phyloP scores from a whole-genome alignment of 2,797 vertebrate genomes.

The Melopsittacus undulatus region DNA sequence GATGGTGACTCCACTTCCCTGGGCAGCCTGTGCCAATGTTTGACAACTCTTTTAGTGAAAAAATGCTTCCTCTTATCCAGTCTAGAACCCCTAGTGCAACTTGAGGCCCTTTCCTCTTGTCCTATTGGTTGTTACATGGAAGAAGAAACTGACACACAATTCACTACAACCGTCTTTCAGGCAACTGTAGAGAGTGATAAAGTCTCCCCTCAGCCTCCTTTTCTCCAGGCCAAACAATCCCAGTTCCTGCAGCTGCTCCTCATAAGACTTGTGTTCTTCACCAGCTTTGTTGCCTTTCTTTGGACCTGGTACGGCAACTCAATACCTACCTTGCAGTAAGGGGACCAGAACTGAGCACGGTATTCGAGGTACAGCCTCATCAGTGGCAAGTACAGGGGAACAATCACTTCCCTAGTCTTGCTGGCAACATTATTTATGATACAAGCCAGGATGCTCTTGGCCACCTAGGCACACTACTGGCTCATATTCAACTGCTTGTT shows the following conservation, averaged over 20 bases:
- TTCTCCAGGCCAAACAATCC: not conserved
- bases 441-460: not conserved
- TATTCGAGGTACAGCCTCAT: not conserved
- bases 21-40: not conserved
- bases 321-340: not conserved
- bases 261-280: not conserved
- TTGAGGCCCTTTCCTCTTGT: not conserved
- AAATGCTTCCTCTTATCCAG: not conserved
- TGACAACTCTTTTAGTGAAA: not conserved
- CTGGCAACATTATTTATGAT: not conserved
- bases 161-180: not conserved
- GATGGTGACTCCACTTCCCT: not conserved
- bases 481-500: not conserved
- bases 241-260: not conserved
- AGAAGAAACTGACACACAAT: not conserved
- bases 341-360: not conserved
- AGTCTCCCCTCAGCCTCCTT: not conserved
- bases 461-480: not conserved
- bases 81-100: not conserved
- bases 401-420: not conserved
- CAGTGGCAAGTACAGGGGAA: not conserved
- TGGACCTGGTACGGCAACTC: not conserved
- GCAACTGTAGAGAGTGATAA: not conserved
- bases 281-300: not conserved
- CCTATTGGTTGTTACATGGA: not conserved